phyloP scores from a whole-genome alignment of 2,888 invertebrate genomes.

The Lasioglossum villosulum region DNA sequence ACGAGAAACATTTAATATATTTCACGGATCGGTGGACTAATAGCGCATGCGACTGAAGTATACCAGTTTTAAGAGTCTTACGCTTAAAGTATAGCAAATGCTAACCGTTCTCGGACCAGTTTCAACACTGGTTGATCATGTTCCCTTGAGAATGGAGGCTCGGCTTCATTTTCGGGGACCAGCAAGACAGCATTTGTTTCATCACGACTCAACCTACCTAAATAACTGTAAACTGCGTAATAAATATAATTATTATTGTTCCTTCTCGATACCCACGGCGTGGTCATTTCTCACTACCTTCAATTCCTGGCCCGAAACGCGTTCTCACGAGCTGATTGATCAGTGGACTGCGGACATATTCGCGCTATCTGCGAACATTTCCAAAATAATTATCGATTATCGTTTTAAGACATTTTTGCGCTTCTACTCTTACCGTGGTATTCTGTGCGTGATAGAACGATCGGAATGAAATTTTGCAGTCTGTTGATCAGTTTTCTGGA shows the following conservation, averaged over 20 bases:
- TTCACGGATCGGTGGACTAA: constrained; percentile 63
- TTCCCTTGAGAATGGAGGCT: neutral
- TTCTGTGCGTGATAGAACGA: neutral
- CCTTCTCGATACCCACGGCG: constrained; percentile 54
- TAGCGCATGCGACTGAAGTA: constrained; percentile 66
- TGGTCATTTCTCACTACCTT: constrained; percentile 21
- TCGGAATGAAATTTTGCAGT: neutral
- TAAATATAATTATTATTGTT: constrained; percentile 65
- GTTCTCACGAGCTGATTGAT: neutral
- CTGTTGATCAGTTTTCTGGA: neutral
- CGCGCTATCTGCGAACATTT: neutral
- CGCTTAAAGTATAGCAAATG: constrained; percentile 62
- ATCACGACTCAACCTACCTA: constrained; percentile 60
- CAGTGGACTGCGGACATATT: neutral
- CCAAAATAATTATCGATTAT: neutral
- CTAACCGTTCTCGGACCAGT: constrained; percentile 61
- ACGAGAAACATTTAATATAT: constrained; percentile 66
- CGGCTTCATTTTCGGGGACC: constrained; percentile 12
- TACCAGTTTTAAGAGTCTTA: constrained; percentile 66
- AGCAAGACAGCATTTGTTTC: constrained; percentile 49
- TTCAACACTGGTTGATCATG: neutral
- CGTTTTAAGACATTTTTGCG: neutral
- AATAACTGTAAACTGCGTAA: constrained; percentile 63
- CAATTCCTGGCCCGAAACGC: constrained; percentile 7
- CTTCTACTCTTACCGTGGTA: neutral